Evolutionary conservation across 1,140 invertebrate genomes (phyloP), one percentile per base, ranked within the genome.

Genomic region (Drosophila orena): DNA sequence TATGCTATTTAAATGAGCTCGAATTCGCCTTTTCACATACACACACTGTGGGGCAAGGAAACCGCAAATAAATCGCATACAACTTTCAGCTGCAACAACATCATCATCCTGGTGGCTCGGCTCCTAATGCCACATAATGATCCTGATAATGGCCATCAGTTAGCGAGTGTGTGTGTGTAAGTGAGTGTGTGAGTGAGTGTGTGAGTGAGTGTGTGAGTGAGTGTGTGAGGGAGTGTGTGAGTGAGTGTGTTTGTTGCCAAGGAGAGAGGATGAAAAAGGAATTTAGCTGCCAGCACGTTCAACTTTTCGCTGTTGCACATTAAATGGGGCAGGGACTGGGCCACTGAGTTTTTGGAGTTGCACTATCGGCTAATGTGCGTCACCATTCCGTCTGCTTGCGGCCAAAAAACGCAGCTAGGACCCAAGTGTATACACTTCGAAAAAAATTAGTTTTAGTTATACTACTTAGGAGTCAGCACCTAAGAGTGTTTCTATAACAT

Each of bases 81-180:
- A 88, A 86, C 83, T 86, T 88, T 88, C 79, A 69, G 83, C 84
- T 79, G 70, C 59, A 58, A 30, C 59, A 61, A 34, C 59, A 61
- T 61, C 71, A 81, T 73, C 76, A 71, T 64, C 52, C 62, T 68
- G 60, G 76, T 66, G 34, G 20, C n/a, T 47, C 42, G 53, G 66
- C 59, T 74, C 65, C 68, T 89, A 89, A 89, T 89, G 77, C 84
- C 84, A 89, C 84, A 89, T 84, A 89, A 89, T 89, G 84, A 89
- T 74, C 79, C 84, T 84, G 84, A 89, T 89, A 89, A 89, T 89
- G 76, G 84, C 61, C 80, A 84, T 73, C 79, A 66, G 57, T 56
- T 73, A 42, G 76, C 43, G 43, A 52, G 52, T 55, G 60, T 44
- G 59, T 70, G 53, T n/a, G n/a, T n/a, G n/a, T n/a, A n/a, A 27